Base-by-base conservation (phyloP, 2,888 invertebrate species). In the Ypsolopha sequella region DNA sequence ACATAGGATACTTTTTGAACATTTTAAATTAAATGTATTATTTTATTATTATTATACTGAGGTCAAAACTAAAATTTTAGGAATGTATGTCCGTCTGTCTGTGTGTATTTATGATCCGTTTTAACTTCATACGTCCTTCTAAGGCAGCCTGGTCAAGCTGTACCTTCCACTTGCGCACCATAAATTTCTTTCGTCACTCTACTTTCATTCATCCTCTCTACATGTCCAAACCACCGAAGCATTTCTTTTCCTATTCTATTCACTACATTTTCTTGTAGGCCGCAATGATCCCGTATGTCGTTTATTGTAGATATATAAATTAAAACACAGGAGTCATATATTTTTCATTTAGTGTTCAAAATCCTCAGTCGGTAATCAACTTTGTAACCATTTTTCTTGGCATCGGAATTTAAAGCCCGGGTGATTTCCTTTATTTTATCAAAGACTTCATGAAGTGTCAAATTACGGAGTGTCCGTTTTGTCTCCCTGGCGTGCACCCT, bases 351-450 rank as follows among this genome's bases (percentile, higher is more conserved):
- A 50, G 24, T 24, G 24, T 24, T 24, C 38, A 69, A 51, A 14
- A 80, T 61, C 33, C 72, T 65, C 36, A 84, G 64, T 41, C 64
- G 76, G 52, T 82, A 84, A 59, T 84, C 82, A 0, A 84, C 78
- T 58, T 70, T 78, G 43, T 74, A 84, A 6, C 82, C 82, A 55
- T 80, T 76, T 38, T 54, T 68, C 53, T 68, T 68, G 0, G 82
- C 82, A 24, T 77, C 59, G 11, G 58, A 53, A 51, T 72, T 77
- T 0, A 82, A 53, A 8, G 64, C 58, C 53, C 58, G 64, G 0
- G 81, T 81, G 6, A 82, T 80, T 0, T 65, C 64, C 50, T 63
- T 73, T 50, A 82, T 74, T 60, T 70, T 80, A 0, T 66, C 54
- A 9, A 78, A 65, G 0, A 80, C 66, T 36, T 81, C 66, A 8